Percentiles rank a stretch among this genome's conserved stretches.
phyloP scores from a whole-genome alignment of 1,140 invertebrate genomes.

The Druon quercuslanigerum region DNA sequence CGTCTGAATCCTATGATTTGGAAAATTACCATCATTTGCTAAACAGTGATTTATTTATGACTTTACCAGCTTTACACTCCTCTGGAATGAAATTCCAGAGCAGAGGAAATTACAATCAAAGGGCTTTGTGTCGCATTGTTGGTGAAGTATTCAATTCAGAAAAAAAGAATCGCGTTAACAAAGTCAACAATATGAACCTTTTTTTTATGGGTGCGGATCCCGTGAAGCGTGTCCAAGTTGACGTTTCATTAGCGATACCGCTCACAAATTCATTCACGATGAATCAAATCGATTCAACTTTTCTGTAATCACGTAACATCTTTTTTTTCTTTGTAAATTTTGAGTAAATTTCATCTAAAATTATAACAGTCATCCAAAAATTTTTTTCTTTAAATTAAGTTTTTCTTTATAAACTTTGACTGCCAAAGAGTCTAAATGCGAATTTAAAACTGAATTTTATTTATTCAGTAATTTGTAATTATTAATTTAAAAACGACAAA shows the following conservation, averaged over 20 bases:
- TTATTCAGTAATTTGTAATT: too few relatives aligned
- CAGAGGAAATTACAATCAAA: slow-evolving; percentile 46
- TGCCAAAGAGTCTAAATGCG: too few relatives aligned
- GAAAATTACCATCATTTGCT: background rate
- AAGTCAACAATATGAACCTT: slow-evolving; percentile 22
- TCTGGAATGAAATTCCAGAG: slow-evolving; percentile 38
- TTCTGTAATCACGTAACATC: background rate
- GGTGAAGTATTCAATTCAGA: slow-evolving; percentile 54
- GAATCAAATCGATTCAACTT: slow-evolving; percentile 18
- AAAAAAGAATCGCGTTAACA: slow-evolving; percentile 49
- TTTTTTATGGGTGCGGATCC: slow-evolving; percentile 33
- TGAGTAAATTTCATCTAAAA: background rate
- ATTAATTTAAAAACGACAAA: too few relatives aligned
- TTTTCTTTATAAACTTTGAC: too few relatives aligned
- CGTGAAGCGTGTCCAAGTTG: slow-evolving; percentile 32
- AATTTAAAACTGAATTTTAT: too few relatives aligned
- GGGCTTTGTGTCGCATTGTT: slow-evolving; percentile 39
- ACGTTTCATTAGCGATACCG: slow-evolving; percentile 28
- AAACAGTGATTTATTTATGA: slow-evolving; percentile 8
- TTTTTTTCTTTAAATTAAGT: too few relatives aligned
- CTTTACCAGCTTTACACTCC: slow-evolving; percentile 14
- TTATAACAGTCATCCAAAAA: too few relatives aligned
- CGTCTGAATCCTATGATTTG: background rate
- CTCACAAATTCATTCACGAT: slow-evolving; percentile 19
- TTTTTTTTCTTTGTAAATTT: background rate